Evolutionary conservation across 2,113 vertebrate species (phyloP).

Genomic region (Sander lucioperca): DNA sequence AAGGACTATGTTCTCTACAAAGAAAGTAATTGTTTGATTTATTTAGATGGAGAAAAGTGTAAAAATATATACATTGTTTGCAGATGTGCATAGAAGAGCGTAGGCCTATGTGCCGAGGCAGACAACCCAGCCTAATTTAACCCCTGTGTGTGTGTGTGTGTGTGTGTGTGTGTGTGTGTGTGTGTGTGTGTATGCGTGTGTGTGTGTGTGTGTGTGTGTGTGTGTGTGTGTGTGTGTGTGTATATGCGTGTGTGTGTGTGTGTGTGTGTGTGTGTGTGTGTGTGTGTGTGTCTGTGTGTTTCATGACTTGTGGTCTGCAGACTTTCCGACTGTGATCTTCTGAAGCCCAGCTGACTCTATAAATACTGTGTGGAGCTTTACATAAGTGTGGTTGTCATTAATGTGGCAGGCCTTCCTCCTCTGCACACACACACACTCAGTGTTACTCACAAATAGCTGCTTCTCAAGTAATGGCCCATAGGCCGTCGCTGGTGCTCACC

Average conservation of each 20-base stretch:
- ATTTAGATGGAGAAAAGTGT: no score
- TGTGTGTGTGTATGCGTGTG: neutral
- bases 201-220: neutral
- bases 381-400: slow-evolving; percentile 74
- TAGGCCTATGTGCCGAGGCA: no score
- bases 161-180: no score
- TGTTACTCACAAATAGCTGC: slow-evolving; percentile 54
- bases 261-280: slow-evolving; percentile 1
- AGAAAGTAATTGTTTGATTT: no score
- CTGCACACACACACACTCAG: slow-evolving; percentile 24
- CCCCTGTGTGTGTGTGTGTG: neutral
- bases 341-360: slow-evolving; percentile 74
- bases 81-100: no score
- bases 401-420: slow-evolving; percentile 62
- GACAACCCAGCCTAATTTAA: no score
- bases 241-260: neutral
- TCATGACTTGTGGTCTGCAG: slow-evolving; percentile 47
- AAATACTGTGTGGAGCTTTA: slow-evolving; percentile 66
- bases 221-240: slow-evolving; percentile 1
- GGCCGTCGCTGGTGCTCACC: slow-evolving; percentile 12
- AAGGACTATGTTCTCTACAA: no score
- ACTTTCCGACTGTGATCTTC: slow-evolving; percentile 60
- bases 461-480: slow-evolving; percentile 41
- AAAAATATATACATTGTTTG: no score
- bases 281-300: slow-evolving; percentile 6